Conservation (phyloP, 2,888 invertebrate species). For the Cerceris rybyensis region DNA sequence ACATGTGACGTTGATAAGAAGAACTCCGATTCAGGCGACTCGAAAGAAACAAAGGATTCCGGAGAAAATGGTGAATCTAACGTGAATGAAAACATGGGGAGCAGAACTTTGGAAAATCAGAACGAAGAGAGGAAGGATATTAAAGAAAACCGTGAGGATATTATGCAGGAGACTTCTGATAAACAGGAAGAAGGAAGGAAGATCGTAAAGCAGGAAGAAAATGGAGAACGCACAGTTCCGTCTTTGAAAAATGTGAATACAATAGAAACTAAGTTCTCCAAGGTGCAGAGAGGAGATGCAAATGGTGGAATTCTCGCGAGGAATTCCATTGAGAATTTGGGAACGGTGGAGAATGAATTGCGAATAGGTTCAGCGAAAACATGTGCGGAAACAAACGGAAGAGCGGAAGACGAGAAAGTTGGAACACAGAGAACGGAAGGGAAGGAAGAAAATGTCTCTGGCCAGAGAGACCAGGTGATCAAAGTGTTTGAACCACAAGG, state of each 20-base stretch:
- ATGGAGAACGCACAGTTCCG: constrained; percentile 18
- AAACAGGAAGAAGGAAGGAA: too few species aligned
- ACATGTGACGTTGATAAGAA: neutral
- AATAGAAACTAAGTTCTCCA: constrained; percentile 7
- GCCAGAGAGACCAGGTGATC: constrained; percentile 43
- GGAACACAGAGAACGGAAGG: constrained; percentile 19
- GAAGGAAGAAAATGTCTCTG: constrained; percentile 30
- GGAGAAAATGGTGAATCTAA: neutral
- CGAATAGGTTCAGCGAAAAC: constrained; percentile 18
- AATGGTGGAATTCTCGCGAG: constrained; percentile 32
- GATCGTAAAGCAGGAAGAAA: neutral
- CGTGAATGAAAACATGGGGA: too few species aligned
- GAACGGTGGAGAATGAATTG: constrained; percentile 41
- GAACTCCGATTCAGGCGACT: neutral
- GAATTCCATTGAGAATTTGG: constrained; percentile 42
- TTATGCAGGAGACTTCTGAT: too few species aligned
- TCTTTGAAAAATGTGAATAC: constrained; percentile 18
- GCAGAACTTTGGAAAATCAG: too few species aligned
- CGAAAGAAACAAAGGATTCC: neutral
- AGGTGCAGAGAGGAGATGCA: neutral
- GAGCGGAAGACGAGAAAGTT: neutral
- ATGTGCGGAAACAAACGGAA: neutral
- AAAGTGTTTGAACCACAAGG: constrained; percentile 44
- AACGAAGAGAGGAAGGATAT: too few species aligned
- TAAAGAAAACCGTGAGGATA: too few species aligned